Evolutionary conservation across 2,888 invertebrate species (phyloP).

Genomic region (Pyrochroa serraticornis): DNA sequence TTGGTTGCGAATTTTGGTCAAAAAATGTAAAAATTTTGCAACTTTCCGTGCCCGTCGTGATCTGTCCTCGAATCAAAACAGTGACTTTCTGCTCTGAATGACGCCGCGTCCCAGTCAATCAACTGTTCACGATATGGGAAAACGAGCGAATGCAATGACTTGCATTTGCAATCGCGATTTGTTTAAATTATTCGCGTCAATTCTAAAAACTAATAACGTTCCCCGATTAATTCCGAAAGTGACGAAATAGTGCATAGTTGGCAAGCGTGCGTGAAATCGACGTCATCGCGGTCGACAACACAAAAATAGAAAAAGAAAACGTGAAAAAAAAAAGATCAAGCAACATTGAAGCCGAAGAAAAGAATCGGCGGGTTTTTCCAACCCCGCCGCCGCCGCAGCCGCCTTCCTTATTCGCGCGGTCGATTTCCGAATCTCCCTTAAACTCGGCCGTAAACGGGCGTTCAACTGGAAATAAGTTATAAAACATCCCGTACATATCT

Average conservation of each 20-base stretch:
- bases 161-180: constrained; percentile 11
- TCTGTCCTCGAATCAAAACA: constrained; percentile 14
- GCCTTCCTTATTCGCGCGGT: neutral
- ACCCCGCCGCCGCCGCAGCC: too few species aligned
- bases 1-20: too few species aligned
- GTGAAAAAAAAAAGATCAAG: too few species aligned
- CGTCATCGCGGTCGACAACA: too few species aligned
- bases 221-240: neutral
- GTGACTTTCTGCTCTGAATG: constrained; percentile 24
- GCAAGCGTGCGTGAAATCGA: too few species aligned
- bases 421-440: constrained; percentile 4
- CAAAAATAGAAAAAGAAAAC: too few species aligned
- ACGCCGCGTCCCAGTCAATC: constrained; percentile 20
- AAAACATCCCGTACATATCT: constrained; percentile 23
- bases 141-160: constrained; percentile 21
- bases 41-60: constrained; percentile 2
- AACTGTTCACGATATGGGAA: constrained; percentile 26
- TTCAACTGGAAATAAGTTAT: constrained; percentile 26
- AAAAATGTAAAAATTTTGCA: too few species aligned
- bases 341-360: too few species aligned
- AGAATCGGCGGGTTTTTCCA: too few species aligned
- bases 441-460: constrained; percentile 6
- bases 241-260: neutral
- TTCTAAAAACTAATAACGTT: too few species aligned
- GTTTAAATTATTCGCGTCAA: too few species aligned